A percentile compares a stretch with the other conserved stretches of the same genome.
Evolutionary conservation across 2,113 vertebrate genomes (phyloP).

Genomic region (Trinectes maculatus): DNA sequence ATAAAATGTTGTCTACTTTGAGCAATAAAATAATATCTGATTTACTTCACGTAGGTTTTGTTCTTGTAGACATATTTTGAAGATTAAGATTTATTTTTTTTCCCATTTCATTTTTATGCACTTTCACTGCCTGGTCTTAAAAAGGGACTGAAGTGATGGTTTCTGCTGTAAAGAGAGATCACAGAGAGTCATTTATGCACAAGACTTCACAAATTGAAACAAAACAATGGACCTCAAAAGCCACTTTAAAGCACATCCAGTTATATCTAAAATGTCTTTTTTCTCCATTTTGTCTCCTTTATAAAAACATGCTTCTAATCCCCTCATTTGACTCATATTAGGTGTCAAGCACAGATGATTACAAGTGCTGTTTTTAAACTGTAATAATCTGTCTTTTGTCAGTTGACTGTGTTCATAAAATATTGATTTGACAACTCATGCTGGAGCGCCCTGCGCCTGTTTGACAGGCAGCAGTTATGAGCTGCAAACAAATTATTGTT

Average conservation of each 20-base stretch:
- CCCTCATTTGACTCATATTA: background rate
- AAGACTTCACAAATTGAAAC: background rate
- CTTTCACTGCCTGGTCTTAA: background rate
- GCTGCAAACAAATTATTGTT: background rate
- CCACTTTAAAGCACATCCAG: background rate
- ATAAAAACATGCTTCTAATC: background rate
- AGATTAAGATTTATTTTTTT: background rate
- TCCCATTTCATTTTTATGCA: background rate
- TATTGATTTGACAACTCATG: background rate
- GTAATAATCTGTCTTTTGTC: background rate
- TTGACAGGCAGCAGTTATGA: slow-evolving; percentile 4
- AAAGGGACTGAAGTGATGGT: background rate
- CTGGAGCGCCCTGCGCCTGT: background rate
- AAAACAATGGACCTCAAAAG: slow-evolving; percentile 12
- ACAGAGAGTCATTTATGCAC: background rate
- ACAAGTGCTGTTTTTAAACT: background rate
- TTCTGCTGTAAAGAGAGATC: background rate
- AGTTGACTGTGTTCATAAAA: background rate
- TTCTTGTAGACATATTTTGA: background rate
- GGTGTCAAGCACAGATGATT: background rate
- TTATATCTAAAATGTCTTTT: background rate
- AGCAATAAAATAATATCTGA: slow-evolving; percentile 6
- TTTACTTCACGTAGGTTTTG: background rate
- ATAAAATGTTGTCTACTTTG: background rate
- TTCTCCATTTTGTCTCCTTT: background rate